Conservation (phyloP, 2,113 vertebrate species). For the Carlito syrichta region DNA sequence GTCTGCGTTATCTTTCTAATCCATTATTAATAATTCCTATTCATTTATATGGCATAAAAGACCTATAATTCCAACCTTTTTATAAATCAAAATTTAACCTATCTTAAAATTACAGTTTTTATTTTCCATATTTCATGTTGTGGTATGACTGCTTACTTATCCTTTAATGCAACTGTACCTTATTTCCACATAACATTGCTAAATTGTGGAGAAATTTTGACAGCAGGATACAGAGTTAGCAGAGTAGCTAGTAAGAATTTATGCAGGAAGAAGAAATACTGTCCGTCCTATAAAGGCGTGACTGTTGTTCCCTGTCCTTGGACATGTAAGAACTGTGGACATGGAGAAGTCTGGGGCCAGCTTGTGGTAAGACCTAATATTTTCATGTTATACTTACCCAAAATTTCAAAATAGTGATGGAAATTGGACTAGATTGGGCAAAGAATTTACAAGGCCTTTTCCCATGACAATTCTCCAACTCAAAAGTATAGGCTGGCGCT, state of each 20-base stretch:
- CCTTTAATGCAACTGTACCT: constrained; percentile 1
- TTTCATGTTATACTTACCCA: constrained; percentile 9
- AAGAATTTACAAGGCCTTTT: not conserved
- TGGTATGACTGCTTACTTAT: not conserved
- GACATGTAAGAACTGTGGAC: too few species aligned
- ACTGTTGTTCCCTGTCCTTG: too few species aligned
- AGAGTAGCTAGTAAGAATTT: not conserved
- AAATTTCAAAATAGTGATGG: constrained; percentile 17
- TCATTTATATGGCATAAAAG: not conserved
- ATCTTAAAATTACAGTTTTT: constrained; percentile 10
- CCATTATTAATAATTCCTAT: not conserved
- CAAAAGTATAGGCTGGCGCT: not conserved
- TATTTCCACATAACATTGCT: not conserved
- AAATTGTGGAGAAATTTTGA: constrained; percentile 3
- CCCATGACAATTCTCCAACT: not conserved
- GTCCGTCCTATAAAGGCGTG: too few species aligned
- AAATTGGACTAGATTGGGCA: not conserved
- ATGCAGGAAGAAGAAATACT: constrained; percentile 19
- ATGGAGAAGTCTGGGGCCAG: too few species aligned
- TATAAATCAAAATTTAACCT: not conserved
- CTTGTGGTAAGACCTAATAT: not conserved
- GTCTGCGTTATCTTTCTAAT: not conserved
- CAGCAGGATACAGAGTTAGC: not conserved
- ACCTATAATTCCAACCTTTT: not conserved
- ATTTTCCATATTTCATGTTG: not conserved